Conservation (phyloP, 2,888 invertebrate species). For the Zeuzera pyrina region DNA sequence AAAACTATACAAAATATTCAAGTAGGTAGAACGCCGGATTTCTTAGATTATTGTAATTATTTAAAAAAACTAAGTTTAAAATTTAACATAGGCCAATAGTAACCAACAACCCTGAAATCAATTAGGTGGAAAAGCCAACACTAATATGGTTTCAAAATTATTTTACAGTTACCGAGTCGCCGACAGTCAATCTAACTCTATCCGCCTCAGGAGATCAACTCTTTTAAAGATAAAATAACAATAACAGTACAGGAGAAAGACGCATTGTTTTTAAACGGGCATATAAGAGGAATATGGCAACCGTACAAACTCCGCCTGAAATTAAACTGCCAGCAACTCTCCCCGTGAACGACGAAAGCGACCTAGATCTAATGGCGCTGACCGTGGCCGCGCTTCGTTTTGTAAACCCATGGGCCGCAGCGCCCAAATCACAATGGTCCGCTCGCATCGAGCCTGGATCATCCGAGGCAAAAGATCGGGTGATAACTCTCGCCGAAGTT, state of each 20-base stretch:
- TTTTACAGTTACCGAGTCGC: constrained; percentile 39
- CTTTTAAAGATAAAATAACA: constrained; percentile 8
- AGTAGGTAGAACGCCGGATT: too few relatives aligned
- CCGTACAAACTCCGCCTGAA: constrained; percentile 48
- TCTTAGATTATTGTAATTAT: too few relatives aligned
- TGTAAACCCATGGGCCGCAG: constrained; percentile 52
- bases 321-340: constrained; percentile 40
- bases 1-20: too few relatives aligned
- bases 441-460: constrained; percentile 35
- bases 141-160: constrained; percentile 50
- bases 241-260: background rate
- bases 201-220: constrained; percentile 24
- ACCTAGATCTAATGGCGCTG: constrained; percentile 53
- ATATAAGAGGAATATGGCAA: constrained; percentile 40
- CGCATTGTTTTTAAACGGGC: background rate
- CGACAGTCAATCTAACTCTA: constrained; percentile 30
- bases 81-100: constrained; percentile 2
- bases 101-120: constrained; percentile 7
- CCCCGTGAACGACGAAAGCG: constrained; percentile 38
- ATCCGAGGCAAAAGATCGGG: constrained; percentile 50
- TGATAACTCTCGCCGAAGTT: constrained; percentile 82
- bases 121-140: constrained; percentile 22
- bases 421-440: constrained; percentile 33
- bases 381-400: constrained; percentile 65
- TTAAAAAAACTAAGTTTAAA: too few relatives aligned